phyloP scores from a whole-genome alignment of 1,140 invertebrate species.

The Leguminivora glycinivorella region DNA sequence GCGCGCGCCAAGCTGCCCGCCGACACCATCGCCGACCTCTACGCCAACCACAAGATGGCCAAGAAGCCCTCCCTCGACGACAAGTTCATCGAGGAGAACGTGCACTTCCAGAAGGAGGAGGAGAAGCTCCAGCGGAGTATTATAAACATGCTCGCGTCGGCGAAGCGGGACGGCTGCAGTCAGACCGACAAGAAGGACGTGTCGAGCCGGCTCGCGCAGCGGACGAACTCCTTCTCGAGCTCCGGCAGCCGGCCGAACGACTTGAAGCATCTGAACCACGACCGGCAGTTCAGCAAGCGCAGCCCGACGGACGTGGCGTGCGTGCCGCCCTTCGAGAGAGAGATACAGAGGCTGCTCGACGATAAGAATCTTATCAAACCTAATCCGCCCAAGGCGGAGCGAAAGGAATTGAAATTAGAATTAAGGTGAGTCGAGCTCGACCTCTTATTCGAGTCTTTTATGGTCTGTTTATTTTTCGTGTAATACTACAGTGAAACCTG shows the following conservation, averaged over 20 bases:
- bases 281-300: constrained; percentile 70
- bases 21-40: constrained; percentile 61
- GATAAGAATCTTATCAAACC: constrained; percentile 83
- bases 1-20: constrained; percentile 58
- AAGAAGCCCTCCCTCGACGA: constrained; percentile 71
- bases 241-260: constrained; percentile 73
- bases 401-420: constrained; percentile 79
- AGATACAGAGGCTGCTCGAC: constrained; percentile 86
- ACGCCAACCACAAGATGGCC: constrained; percentile 63
- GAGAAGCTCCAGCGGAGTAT: constrained; percentile 75
- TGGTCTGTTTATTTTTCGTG: not conserved
- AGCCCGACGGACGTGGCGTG: constrained; percentile 75
- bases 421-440: constrained; percentile 49
- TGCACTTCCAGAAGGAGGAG: constrained; percentile 74
- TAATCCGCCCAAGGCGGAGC: constrained; percentile 79
- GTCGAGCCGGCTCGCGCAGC: constrained; percentile 54
- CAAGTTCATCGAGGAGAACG: constrained; percentile 62
- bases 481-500: no score
- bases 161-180: constrained; percentile 81
- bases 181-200: constrained; percentile 83
- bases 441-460: not conserved
- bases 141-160: constrained; percentile 74
- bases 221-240: constrained; percentile 76
- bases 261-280: constrained; percentile 75
- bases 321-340: constrained; percentile 84